These are phyloP conservation scores for Podotricha telesiphe DNA, from an alignment of 2,888 invertebrate genomes.

Conservation along the genomic window DNA sequence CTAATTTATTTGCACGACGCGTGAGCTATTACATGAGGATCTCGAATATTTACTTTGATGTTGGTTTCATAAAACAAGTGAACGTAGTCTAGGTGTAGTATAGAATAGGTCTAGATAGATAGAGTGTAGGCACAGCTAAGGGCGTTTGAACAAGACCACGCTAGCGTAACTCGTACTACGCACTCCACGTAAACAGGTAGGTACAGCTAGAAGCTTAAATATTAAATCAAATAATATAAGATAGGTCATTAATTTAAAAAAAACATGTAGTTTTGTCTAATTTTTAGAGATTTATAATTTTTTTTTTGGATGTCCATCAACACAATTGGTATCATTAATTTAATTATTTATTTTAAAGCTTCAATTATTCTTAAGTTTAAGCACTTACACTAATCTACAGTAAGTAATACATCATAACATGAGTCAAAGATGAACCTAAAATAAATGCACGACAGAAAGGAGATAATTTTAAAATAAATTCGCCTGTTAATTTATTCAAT, in stretches of 20 bases:
- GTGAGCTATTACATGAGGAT: slow-evolving; percentile 23
- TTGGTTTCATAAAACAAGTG: slow-evolving; percentile 32
- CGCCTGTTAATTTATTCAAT: slow-evolving; percentile 40
- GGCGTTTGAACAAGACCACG: slow-evolving; percentile 34
- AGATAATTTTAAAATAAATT: slow-evolving; percentile 10
- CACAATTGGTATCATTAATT: no score
- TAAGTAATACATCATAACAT: neutral
- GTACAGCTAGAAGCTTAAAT: slow-evolving; percentile 5
- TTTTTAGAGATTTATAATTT: no score
- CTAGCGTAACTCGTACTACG: slow-evolving; percentile 27
- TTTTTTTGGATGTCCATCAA: no score
- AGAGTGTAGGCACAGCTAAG: slow-evolving; percentile 28
- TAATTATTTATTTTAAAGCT: no score
- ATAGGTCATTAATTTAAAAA: no score
- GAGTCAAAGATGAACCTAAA: neutral
- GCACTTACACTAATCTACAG: neutral
- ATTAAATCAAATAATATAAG: neutral
- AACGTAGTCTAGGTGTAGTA: neutral
- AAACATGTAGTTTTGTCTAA: no score
- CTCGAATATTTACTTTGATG: slow-evolving; percentile 29
- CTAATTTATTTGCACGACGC: slow-evolving; percentile 4
- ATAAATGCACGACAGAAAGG: neutral
- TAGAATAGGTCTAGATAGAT: slow-evolving; percentile 1
- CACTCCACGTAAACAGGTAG: slow-evolving; percentile 28
- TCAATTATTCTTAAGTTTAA: no score